Evolutionary conservation across 2,113 vertebrate genomes (phyloP).

Genomic region (Charadrius vociferus): DNA sequence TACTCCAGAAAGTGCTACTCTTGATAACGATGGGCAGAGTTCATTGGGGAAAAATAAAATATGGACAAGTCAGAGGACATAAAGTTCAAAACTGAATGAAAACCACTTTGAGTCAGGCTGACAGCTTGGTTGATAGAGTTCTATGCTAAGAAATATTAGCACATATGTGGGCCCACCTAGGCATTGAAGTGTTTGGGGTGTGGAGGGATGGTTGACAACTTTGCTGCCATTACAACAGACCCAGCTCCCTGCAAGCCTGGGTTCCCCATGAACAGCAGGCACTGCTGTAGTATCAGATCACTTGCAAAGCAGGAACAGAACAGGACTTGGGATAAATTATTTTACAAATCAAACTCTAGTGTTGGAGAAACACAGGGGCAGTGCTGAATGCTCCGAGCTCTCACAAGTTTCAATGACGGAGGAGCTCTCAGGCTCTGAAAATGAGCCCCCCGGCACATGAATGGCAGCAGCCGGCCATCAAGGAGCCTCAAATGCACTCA

Average conservation of each 20-base stretch:
- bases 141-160: not conserved
- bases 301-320: not conserved
- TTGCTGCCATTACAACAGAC: not conserved
- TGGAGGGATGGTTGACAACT: not conserved
- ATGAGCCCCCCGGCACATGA: fast-evolving
- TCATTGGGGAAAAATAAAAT: not conserved
- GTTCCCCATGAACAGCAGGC: not conserved
- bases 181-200: not conserved
- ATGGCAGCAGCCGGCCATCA: not conserved
- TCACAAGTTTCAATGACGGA: not conserved
- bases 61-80: not conserved
- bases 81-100: not conserved
- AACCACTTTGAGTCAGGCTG: not conserved
- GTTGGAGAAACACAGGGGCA: not conserved
- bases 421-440: not conserved
- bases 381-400: not conserved
- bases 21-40: not conserved
- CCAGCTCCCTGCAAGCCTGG: not conserved
- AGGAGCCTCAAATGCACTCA: not conserved
- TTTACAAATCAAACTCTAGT: not conserved
- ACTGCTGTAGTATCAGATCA: not conserved
- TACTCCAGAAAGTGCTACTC: not conserved
- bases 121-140: not conserved
- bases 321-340: not conserved
- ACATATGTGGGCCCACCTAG: not conserved